phyloP scores from a whole-genome alignment of 2,888 invertebrate genomes.

The Dichetophora obliterata region DNA sequence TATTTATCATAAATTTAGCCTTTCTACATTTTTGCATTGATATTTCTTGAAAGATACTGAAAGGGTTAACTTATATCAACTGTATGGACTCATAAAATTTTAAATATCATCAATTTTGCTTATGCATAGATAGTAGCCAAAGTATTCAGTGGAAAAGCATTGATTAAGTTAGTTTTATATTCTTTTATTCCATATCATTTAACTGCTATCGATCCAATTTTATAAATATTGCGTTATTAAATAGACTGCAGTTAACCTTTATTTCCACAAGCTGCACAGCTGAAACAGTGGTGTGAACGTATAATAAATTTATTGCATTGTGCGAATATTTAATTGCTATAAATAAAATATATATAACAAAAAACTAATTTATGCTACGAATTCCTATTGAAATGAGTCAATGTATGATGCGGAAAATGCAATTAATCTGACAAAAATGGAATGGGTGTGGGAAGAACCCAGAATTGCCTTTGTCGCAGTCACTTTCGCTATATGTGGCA shows the following conservation, averaged over 20 bases:
- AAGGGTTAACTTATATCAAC: too few relatives aligned
- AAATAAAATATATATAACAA: constrained; percentile 16
- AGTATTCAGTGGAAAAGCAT: too few relatives aligned
- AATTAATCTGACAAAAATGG: constrained; percentile 40
- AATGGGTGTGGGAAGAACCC: not conserved
- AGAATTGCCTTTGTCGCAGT: not conserved
- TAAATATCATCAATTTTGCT: too few relatives aligned
- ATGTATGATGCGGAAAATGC: constrained; percentile 42
- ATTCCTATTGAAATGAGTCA: constrained; percentile 40
- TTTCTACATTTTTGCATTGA: too few relatives aligned
- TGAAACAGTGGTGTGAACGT: not conserved
- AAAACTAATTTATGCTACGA: constrained; percentile 41
- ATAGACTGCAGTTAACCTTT: not conserved
- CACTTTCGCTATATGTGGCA: too few relatives aligned
- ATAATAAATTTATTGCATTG: constrained; percentile 15
- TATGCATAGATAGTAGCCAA: too few relatives aligned
- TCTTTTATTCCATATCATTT: not conserved
- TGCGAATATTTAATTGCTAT: not conserved
- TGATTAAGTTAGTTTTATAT: not conserved
- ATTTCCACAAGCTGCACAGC: not conserved
- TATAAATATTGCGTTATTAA: not conserved
- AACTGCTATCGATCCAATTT: not conserved
- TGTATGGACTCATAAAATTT: too few relatives aligned
- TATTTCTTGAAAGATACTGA: too few relatives aligned
- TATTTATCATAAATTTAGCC: too few relatives aligned